Conservation (phyloP, 2,113 vertebrate species). For the Lophius piscatorius region DNA sequence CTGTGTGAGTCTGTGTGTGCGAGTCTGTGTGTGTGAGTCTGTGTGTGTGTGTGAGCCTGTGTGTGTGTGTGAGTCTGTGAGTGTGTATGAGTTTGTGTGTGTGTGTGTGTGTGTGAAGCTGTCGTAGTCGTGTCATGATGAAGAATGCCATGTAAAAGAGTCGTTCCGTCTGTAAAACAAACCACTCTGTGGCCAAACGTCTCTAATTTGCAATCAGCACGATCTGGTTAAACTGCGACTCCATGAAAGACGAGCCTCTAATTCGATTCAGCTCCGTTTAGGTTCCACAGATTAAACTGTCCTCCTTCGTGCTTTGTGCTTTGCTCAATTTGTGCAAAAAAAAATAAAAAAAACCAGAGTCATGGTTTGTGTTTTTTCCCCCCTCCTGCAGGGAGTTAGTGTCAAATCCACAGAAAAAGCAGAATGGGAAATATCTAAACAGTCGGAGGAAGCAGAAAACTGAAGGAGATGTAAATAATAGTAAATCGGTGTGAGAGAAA, state of each 20-base stretch:
- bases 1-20: constrained; percentile 2
- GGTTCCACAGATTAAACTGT: constrained; percentile 53
- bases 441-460: constrained; percentile 70
- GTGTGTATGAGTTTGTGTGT: too few relatives aligned
- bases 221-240: constrained; percentile 49
- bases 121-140: constrained; percentile 5
- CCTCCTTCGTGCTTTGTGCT: constrained; percentile 23
- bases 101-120: constrained; percentile 20
- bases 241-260: constrained; percentile 48
- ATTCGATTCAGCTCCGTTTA: constrained; percentile 58
- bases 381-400: constrained; percentile 17
- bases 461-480: constrained; percentile 50
- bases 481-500: constrained; percentile 35
- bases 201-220: constrained; percentile 66
- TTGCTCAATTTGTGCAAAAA: constrained; percentile 18
- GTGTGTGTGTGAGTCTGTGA: constrained; percentile 1
- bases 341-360: constrained; percentile 24
- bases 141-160: constrained; percentile 53
- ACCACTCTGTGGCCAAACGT: constrained; percentile 48
- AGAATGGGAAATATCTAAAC: constrained; percentile 56
- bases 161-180: constrained; percentile 50
- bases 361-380: constrained; percentile 30
- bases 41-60: too few relatives aligned
- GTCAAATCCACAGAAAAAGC: constrained; percentile 57
- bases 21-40: too few relatives aligned